Conservation (phyloP, 2,113 vertebrate genomes). For the Clarias batrachus region DNA sequence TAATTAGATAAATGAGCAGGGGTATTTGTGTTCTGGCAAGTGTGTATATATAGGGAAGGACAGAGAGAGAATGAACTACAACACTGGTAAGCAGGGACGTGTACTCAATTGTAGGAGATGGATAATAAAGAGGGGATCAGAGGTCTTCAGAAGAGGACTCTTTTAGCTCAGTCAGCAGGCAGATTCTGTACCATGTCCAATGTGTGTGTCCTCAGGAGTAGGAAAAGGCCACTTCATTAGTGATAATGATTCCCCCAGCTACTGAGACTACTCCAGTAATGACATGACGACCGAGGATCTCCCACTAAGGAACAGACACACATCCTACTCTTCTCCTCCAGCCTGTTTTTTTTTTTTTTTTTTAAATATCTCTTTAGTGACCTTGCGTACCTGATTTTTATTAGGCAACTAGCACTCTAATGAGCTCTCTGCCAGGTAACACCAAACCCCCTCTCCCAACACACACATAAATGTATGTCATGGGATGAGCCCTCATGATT, state of each 20-base stretch:
- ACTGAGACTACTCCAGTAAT: slow-evolving; percentile 47
- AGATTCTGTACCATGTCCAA: slow-evolving; percentile 29
- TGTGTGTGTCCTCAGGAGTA: slow-evolving; percentile 27
- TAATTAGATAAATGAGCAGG: neutral
- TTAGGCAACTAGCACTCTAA: slow-evolving; percentile 72
- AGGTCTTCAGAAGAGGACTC: slow-evolving; percentile 27
- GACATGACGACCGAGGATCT: slow-evolving; percentile 53
- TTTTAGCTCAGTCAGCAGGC: slow-evolving; percentile 39
- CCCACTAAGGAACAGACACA: neutral
- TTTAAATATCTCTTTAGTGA: slow-evolving; percentile 10
- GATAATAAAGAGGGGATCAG: slow-evolving; percentile 45
- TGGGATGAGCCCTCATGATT: neutral
- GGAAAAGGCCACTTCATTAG: slow-evolving; percentile 65
- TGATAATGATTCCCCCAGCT: slow-evolving; percentile 61
- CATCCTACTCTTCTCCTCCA: neutral
- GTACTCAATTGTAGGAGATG: neutral
- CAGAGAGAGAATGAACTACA: neutral
- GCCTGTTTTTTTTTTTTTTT: neutral
- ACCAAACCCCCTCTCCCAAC: neutral
- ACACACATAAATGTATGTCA: neutral
- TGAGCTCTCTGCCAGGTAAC: slow-evolving; percentile 64
- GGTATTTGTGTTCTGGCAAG: neutral
- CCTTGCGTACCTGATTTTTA: slow-evolving; percentile 51
- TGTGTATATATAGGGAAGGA: neutral
- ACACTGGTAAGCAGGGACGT: slow-evolving; percentile 18